Base-by-base conservation (phyloP, 2,797 vertebrate species). In the Takifugu ocellatus region DNA sequence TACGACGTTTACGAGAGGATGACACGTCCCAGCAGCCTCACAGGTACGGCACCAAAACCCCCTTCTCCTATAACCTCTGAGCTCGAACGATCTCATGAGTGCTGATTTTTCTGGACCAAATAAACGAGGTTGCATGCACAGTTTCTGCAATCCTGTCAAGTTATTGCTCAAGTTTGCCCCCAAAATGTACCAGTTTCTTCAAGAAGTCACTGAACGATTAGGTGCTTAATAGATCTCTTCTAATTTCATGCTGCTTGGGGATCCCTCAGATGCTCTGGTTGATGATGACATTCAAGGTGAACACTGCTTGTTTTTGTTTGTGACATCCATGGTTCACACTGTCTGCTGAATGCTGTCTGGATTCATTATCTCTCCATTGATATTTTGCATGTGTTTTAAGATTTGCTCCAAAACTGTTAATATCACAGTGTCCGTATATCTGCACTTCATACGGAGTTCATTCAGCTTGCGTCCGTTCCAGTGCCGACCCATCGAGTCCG, bases 1-100 rank as follows among this genome's bases (percentile, higher is more conserved):
- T 98, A 95, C 0, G 95, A 99, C 8, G 88, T 97, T 69, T 99
- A 98, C 0, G 97, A 98, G 87, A 94, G 94, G 77, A 97, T 98
- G 94, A 89, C 92, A 5, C 90, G 94, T 51, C 95, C 96, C 7
- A 95, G 98, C 57, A 96, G 93, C 91, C 92, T 99, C 66, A 90
- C 96, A 84, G 97, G 97, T 99, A 57, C 16, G 21, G 51, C 26
- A 46, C 44, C 42, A 21, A 4, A 39, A 14, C 11, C 3, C 14
- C 14, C 36, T 39, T 39, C 36, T 39, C 36, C 27, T 29, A 29
- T 39, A 2, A 39, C 14, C 36, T 11, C 36, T 39, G 36, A 39
- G 36, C 36, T 14, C 36, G 3, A 39, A 4, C 10, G 2, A 12
- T 14, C 36, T 14, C 36, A 39, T 12, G 14, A 39, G 36, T 14